phyloP scores from a whole-genome alignment of 2,113 vertebrate genomes.

The Cheirogaleus medius region DNA sequence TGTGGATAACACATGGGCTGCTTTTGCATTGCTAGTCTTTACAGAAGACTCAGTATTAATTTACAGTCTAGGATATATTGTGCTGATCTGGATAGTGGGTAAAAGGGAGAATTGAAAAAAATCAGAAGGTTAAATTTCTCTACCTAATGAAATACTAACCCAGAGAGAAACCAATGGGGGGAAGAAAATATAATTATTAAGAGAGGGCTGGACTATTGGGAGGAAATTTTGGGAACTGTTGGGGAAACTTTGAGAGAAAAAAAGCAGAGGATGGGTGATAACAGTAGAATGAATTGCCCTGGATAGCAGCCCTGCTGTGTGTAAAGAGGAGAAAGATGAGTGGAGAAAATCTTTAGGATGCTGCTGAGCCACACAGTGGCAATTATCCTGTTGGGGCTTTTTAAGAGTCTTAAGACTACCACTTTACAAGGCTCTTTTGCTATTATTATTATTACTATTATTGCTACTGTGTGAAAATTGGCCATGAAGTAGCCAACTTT shows the following conservation, averaged over 20 bases:
- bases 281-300: neutral
- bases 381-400: neutral
- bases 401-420: neutral
- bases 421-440: neutral
- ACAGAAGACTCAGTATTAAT: neutral
- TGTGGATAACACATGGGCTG: accelerated
- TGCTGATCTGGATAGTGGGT: neutral
- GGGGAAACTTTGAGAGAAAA: neutral
- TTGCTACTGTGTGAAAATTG: neutral
- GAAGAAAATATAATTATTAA: neutral
- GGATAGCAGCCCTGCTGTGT: too few relatives aligned
- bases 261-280: neutral
- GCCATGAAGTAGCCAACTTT: neutral
- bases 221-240: neutral
- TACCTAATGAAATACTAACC: neutral
- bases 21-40: neutral
- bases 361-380: too few relatives aligned
- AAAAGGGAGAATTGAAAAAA: neutral
- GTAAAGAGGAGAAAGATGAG: neutral
- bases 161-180: neutral
- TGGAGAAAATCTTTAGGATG: neutral
- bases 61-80: neutral
- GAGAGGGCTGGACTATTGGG: neutral
- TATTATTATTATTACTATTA: neutral
- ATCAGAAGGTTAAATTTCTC: neutral